Conservation (phyloP, 2,797 vertebrate genomes). For the Centropyge bicolor region DNA sequence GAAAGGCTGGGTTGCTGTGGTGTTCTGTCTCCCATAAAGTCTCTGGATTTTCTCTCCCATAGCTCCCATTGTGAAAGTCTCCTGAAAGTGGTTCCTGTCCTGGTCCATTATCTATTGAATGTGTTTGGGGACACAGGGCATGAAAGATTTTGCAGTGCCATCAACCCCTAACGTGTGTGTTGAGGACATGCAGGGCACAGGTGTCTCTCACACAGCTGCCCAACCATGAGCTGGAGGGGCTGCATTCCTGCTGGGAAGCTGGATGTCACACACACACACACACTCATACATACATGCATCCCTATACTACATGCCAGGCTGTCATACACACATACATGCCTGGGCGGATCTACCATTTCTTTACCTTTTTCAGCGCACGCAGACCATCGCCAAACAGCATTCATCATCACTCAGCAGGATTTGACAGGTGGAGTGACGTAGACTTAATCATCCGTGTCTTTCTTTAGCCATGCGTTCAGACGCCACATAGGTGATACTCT, state of each 20-base stretch:
- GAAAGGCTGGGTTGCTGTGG: constrained; percentile 1
- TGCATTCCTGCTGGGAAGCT: constrained; percentile 54
- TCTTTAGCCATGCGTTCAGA: constrained; percentile 37
- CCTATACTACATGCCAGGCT: not conserved
- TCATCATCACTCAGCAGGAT: constrained; percentile 61
- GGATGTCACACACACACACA: constrained; percentile 20
- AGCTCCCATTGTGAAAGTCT: not conserved
- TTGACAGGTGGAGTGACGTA: constrained; percentile 62
- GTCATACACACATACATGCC: constrained; percentile 12
- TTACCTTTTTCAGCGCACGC: constrained; percentile 55
- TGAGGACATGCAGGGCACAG: constrained; percentile 51
- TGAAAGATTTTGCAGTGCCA: constrained; percentile 4
- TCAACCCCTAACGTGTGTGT: constrained; percentile 14
- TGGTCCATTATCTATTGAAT: constrained; percentile 25
- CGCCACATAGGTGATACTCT: constrained; percentile 32
- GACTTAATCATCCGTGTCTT: constrained; percentile 52
- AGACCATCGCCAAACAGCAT: constrained; percentile 75
- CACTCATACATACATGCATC: constrained; percentile 5
- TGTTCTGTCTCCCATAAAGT: constrained; percentile 10
- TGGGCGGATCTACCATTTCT: constrained; percentile 43
- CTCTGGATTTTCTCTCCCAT: constrained; percentile 26
- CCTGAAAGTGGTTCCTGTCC: constrained; percentile 26
- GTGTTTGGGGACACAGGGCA: not conserved
- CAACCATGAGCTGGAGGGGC: constrained; percentile 51
- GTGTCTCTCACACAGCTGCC: constrained; percentile 63